These are phyloP conservation scores for Pteronotus mesoamericanus DNA, from an alignment of 2,797 vertebrate genomes.

Conservation along the genomic window DNA sequence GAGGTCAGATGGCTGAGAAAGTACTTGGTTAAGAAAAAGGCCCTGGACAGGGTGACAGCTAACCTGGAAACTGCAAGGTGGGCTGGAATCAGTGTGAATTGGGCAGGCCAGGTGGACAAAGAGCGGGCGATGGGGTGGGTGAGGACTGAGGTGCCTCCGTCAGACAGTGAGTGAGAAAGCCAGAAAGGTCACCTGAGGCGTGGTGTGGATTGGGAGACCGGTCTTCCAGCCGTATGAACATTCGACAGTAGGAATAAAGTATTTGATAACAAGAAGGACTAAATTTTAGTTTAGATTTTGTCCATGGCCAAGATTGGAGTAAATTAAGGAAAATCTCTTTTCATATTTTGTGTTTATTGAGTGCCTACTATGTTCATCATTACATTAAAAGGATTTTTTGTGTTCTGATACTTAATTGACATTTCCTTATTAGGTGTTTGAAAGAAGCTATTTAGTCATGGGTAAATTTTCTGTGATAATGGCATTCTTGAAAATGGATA, in stretches of 20 bases:
- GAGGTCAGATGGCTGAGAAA: neutral
- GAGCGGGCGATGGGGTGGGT: too few relatives aligned
- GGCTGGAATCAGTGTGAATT: accelerated
- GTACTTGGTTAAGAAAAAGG: neutral
- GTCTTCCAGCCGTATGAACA: neutral
- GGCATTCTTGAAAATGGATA: neutral
- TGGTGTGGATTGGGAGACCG: accelerated
- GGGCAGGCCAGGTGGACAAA: accelerated
- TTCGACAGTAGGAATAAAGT: too few relatives aligned
- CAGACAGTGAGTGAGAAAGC: neutral
- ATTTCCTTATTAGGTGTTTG: neutral
- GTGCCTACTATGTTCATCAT: accelerated
- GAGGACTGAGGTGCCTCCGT: accelerated
- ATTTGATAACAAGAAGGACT: neutral
- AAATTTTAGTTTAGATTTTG: neutral
- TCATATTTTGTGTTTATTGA: neutral
- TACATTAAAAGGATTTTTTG: neutral
- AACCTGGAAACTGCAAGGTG: accelerated
- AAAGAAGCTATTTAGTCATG: neutral
- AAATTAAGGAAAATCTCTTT: neutral
- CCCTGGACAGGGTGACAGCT: accelerated
- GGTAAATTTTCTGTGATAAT: neutral
- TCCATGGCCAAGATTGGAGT: neutral
- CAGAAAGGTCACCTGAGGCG: neutral
- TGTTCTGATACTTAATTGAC: neutral